Percentiles rank a stretch among this genome's conserved stretches.
Conservation (phyloP, 2,797 vertebrate species). For the Myripristis murdjan region DNA sequence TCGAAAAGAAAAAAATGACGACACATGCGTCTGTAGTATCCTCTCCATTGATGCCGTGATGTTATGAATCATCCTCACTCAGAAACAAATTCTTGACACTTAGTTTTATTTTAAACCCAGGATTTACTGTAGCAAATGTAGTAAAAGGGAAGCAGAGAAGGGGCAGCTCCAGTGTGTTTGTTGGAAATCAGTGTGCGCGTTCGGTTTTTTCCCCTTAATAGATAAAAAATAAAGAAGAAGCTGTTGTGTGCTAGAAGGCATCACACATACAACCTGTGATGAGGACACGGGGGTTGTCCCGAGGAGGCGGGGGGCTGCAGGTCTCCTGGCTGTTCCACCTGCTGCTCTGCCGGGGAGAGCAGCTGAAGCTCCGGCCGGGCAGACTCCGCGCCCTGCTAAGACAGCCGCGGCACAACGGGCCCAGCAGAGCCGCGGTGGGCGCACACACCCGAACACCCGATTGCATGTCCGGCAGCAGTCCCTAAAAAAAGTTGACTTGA, state of each 20-base stretch:
- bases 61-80: not conserved
- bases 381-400: conserved; percentile 44
- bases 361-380: conserved; percentile 58
- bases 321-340: conserved; percentile 71
- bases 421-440: conserved; percentile 48
- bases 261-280: conserved; percentile 81
- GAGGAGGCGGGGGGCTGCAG: conserved; percentile 35
- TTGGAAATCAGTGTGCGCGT: too few species aligned
- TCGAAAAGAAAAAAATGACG: conserved; percentile 30
- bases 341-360: conserved; percentile 74
- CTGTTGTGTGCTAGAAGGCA: not conserved
- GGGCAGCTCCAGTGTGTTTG: conserved; percentile 14
- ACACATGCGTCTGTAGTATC: conserved; percentile 26
- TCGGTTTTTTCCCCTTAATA: not conserved
- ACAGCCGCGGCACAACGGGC: conserved; percentile 63
- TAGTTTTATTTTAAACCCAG: not conserved
- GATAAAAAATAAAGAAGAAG: not conserved
- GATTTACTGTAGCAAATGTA: not conserved
- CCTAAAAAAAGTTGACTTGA: conserved; percentile 36
- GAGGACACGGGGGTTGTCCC: conserved; percentile 80
- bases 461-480: conserved; percentile 72
- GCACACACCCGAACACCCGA: conserved; percentile 53
- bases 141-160: too few species aligned
- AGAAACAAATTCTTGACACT: not conserved
- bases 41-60: not conserved